phyloP scores from a whole-genome alignment of 2,113 vertebrate species.

The Pachyramphus minor region DNA sequence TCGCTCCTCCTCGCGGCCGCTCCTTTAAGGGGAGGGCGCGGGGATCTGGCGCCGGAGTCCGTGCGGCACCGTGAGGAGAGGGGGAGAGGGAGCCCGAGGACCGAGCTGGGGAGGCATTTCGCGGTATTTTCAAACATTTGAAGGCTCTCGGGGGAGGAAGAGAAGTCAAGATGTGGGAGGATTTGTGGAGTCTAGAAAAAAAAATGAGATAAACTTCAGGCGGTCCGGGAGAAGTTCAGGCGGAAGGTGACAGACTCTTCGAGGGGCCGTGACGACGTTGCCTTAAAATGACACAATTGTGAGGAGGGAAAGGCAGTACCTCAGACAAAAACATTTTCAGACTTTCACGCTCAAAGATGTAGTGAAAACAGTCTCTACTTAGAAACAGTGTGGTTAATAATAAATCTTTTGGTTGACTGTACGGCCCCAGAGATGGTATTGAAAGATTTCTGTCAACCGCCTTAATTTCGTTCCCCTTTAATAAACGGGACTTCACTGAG shows the following conservation, averaged over 20 bases:
- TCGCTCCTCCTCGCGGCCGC: rapidly evolving
- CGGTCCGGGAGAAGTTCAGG: background rate
- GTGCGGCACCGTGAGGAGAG: rapidly evolving
- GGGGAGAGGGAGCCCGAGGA: rapidly evolving
- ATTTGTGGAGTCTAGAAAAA: background rate
- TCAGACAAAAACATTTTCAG: background rate
- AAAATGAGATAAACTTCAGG: background rate
- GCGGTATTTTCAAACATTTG: background rate
- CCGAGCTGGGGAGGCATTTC: rapidly evolving
- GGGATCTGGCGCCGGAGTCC: rapidly evolving
- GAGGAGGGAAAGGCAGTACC: background rate
- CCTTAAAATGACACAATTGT: background rate
- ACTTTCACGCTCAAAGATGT: background rate
- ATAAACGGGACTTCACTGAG: background rate
- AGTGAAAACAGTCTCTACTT: background rate
- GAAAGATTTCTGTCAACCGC: background rate
- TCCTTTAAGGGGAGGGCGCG: rapidly evolving
- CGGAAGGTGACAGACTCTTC: rapidly evolving
- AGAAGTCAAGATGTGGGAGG: background rate
- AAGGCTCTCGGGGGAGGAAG: background rate
- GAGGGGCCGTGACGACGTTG: background rate
- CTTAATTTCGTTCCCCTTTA: background rate
- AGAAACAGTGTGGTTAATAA: background rate
- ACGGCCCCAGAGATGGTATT: background rate
- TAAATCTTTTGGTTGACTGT: background rate